These are phyloP conservation scores for Trichechus manatus DNA, from an alignment of 2,113 vertebrate species.

Conservation along the genomic window DNA sequence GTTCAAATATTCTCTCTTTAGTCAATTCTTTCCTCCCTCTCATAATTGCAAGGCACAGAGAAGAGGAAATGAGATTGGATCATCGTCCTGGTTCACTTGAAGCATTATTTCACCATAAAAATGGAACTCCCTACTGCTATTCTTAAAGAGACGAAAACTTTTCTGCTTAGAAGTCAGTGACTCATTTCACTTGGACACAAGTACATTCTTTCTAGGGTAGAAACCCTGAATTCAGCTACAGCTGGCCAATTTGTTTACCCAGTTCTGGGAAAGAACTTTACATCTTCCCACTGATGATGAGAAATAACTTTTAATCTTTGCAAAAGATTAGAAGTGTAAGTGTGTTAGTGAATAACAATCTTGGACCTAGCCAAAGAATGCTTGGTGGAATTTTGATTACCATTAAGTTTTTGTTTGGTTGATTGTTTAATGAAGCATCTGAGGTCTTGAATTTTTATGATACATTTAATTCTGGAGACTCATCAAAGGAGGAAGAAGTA, in stretches of 20 bases:
- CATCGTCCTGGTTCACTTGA: not conserved
- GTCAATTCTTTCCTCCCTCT: not conserved
- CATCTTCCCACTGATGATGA: constrained; percentile 46
- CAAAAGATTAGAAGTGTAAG: constrained; percentile 24
- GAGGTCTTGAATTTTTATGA: constrained; percentile 18
- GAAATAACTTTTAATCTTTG: constrained; percentile 61
- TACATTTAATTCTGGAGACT: constrained; percentile 3
- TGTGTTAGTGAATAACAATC: not conserved
- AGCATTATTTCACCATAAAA: constrained; percentile 60
- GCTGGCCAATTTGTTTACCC: constrained; percentile 65
- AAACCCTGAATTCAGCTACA: constrained; percentile 68
- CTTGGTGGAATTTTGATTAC: constrained; percentile 40
- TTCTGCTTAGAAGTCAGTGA: constrained; percentile 74
- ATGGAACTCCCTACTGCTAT: constrained; percentile 21
- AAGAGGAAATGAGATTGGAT: constrained; percentile 15
- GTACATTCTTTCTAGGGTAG: constrained; percentile 67
- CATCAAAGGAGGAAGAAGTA: not conserved
- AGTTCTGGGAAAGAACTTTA: constrained; percentile 75
- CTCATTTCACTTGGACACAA: constrained; percentile 69
- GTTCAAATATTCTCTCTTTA: constrained; percentile 47
- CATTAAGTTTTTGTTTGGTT: not conserved
- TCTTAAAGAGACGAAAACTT: constrained; percentile 62
- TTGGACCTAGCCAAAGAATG: not conserved
- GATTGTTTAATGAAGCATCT: constrained; percentile 1
- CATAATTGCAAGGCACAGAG: not conserved